Base-by-base conservation (phyloP, 2,113 vertebrate genomes). In the Sebastes schlegelii region DNA sequence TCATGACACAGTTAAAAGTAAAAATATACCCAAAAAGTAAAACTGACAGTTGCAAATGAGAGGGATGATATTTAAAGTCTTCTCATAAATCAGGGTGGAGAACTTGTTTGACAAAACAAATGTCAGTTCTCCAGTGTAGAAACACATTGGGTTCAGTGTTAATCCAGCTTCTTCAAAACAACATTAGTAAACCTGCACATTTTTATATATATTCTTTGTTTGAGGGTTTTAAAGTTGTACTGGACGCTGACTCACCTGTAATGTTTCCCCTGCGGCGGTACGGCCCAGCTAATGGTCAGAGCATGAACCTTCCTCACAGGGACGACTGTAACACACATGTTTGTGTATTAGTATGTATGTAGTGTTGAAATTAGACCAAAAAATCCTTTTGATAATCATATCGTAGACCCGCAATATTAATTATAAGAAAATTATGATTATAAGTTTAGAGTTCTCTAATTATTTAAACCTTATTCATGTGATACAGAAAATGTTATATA, bases 281-380 rank as follows among this genome's bases (percentile, higher is more conserved):
- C 95, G 0, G 97, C 97, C 98, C 98, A 99, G 67, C 96, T 98
- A 93, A 99, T 97, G 85, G 94, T 99, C 93, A 99, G 73, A 78
- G 97, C 97, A 52, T 99, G 98, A 82, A 98, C 96, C 72, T 98
- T 99, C 94, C 96, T 96, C 92, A 99, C 95, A 57, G 98, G 98
- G 91, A 99, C 95, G 94, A 99, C 98, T 99, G 93, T 52, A 95
- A 94, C 82, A 92, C 58, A 86, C 64, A 76, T 5, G 9, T 9
- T 13, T 0, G 63, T 5, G 7, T 51, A 5, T 49, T 7, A 49
- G 12, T 5, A 11, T 8, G 49, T 17, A 2, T 63, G 12, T 5
- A 5, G 14, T 26, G 19, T 23, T 66, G 5, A 55, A 12, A 54
- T 4, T 6, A 54, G 26, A 43, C 11, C 34, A 8, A 19, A 21